Percentiles rank a stretch among this genome's conserved stretches.
These are phyloP conservation scores for Tenthredo livida DNA, from an alignment of 2,888 invertebrate species.

Conservation along the genomic window DNA sequence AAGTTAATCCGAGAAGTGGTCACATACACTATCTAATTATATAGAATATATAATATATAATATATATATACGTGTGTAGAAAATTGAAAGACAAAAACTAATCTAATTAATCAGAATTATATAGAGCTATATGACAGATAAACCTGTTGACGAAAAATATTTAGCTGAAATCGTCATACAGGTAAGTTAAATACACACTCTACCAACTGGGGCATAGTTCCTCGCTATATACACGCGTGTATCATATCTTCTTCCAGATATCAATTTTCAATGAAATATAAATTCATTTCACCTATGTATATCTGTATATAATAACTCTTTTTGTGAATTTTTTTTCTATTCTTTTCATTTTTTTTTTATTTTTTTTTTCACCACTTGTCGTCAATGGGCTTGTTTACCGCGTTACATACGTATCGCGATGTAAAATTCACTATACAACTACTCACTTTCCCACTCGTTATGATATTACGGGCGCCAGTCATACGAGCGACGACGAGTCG, in stretches of 20 bases:
- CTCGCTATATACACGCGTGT: neutral
- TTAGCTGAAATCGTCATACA: neutral
- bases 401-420: neutral
- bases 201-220: too few species aligned
- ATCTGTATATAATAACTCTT: neutral
- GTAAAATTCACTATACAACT: neutral
- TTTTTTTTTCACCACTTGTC: neutral
- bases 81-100: neutral
- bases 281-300: neutral
- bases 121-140: neutral
- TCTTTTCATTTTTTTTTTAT: neutral
- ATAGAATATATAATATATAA: too few species aligned
- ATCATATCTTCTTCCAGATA: neutral
- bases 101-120: neutral
- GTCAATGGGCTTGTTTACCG: neutral
- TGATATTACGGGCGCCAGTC: neutral
- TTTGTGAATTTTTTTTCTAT: neutral
- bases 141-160: neutral
- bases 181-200: neutral
- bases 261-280: conserved; percentile 14
- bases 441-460: neutral
- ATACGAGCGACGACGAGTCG: neutral
- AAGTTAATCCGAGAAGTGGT: neutral
- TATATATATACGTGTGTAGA: neutral
- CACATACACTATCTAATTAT: neutral